A percentile compares a stretch with the other conserved stretches of the same genome.
Evolutionary conservation across 2,113 vertebrate genomes (phyloP).

Genomic region (Trinectes maculatus): DNA sequence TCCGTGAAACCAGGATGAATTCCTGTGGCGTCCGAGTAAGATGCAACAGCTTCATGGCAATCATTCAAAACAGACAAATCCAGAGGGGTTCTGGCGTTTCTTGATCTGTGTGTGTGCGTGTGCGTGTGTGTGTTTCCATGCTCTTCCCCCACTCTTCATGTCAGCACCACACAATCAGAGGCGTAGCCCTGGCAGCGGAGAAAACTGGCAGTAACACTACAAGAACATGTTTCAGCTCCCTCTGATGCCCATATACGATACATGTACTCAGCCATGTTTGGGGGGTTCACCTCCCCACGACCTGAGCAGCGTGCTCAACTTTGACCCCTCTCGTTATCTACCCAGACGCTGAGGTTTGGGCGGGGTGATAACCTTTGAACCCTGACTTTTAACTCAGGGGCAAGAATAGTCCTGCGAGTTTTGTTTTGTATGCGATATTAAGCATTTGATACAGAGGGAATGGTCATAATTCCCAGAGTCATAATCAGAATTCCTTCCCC

Average conservation of each 20-base stretch:
- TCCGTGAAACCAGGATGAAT: constrained; percentile 74
- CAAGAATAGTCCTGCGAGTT: constrained; percentile 25
- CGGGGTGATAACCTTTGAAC: constrained; percentile 76
- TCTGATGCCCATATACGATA: constrained; percentile 32
- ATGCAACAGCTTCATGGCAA: constrained; percentile 62
- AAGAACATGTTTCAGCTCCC: constrained; percentile 61
- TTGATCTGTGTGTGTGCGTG: constrained; percentile 14
- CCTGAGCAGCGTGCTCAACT: constrained; percentile 67
- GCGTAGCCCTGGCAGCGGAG: constrained; percentile 40
- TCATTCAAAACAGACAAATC: constrained; percentile 62
- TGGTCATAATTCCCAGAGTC: no score
- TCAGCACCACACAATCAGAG: constrained; percentile 71
- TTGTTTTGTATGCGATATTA: constrained; percentile 7
- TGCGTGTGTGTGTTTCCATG: constrained; percentile 17
- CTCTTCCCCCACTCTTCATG: constrained; percentile 44
- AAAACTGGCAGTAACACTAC: constrained; percentile 52
- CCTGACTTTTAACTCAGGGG: constrained; percentile 69
- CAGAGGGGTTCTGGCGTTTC: constrained; percentile 37
- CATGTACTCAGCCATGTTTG: constrained; percentile 19
- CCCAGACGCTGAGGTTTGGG: constrained; percentile 69
- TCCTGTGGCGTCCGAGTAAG: constrained; percentile 64
- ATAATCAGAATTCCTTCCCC: constrained; percentile 26
- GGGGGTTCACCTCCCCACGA: constrained; percentile 68
- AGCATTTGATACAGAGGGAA: constrained; percentile 21
- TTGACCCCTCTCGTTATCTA: constrained; percentile 76